Conservation (phyloP, 2,888 invertebrate genomes). For the Pterobdella sp. region DNA sequence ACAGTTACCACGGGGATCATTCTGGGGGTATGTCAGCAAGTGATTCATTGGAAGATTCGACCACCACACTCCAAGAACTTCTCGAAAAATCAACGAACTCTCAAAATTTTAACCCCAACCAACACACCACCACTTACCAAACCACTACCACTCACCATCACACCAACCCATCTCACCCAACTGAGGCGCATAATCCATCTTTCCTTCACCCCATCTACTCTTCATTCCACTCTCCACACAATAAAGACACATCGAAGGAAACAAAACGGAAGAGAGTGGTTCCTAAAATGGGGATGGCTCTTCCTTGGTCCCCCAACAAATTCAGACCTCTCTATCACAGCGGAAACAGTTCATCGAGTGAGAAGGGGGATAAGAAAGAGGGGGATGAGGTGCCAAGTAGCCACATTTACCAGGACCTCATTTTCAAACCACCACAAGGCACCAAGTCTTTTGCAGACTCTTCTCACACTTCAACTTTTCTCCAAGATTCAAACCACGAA, state of each 20-base stretch:
- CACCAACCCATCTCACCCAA: not conserved
- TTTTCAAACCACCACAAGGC: not conserved
- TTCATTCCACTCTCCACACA: not conserved
- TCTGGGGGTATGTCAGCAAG: no score
- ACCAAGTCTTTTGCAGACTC: not conserved
- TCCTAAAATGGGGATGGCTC: conserved; percentile 6
- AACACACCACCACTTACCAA: not conserved
- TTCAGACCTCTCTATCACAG: not conserved
- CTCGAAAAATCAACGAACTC: no score
- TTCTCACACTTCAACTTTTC: not conserved
- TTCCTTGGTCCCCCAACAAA: not conserved
- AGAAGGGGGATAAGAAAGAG: not conserved
- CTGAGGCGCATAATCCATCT: not conserved
- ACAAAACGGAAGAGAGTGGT: not conserved
- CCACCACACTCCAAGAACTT: no score
- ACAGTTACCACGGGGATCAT: no score
- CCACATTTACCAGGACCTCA: conserved; percentile 23
- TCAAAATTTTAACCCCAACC: no score
- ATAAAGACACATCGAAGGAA: not conserved
- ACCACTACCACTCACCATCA: not conserved
- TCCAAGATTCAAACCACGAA: not conserved
- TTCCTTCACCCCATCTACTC: not conserved
- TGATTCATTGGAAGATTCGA: no score
- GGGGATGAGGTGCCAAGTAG: not conserved
- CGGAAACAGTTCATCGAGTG: not conserved